These are phyloP conservation scores for Montipora capricornis DNA, from an alignment of 64 coral and sea anemone genomes.

Conservation along the genomic window DNA sequence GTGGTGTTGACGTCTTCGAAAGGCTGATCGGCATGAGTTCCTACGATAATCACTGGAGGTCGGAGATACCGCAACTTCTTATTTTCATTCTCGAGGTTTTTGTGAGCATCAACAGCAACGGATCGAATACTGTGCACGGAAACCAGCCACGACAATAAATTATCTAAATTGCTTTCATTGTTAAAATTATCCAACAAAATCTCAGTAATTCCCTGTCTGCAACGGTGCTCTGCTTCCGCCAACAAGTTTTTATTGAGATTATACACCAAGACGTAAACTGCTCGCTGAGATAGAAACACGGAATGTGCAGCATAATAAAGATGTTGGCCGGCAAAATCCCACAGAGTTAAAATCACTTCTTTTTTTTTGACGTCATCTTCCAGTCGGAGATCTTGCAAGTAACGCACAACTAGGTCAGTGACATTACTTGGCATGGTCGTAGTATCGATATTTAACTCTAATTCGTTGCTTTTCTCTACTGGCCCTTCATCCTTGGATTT, in stretches of 20 bases:
- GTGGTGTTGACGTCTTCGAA: slow-evolving; percentile 46
- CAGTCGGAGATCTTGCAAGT: slow-evolving; percentile 15
- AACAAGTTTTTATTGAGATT: slow-evolving; percentile 25
- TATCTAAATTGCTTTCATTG: slow-evolving; percentile 52
- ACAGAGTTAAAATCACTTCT: slow-evolving; percentile 28
- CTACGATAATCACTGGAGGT: neutral
- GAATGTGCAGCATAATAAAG: slow-evolving; percentile 54
- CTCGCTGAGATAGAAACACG: slow-evolving; percentile 31
- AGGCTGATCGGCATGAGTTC: slow-evolving; percentile 9
- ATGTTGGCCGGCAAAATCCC: slow-evolving; percentile 63
- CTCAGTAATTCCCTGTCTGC: slow-evolving; percentile 13
- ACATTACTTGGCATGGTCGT: neutral
- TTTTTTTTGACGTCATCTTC: slow-evolving; percentile 8
- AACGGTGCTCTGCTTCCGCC: slow-evolving; percentile 7
- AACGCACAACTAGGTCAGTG: neutral
- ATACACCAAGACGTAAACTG: slow-evolving; percentile 49
- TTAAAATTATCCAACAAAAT: slow-evolving; percentile 37
- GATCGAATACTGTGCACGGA: slow-evolving; percentile 20
- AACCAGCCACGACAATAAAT: slow-evolving; percentile 38
- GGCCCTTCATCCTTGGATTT: neutral
- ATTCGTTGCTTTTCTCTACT: neutral
- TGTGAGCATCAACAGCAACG: neutral
- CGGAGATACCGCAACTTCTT: neutral
- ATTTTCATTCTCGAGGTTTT: neutral
- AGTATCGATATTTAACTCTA: slow-evolving; percentile 20